Evolutionary conservation across 2,888 invertebrate species (phyloP).

Genomic region (Torymus aiolomorphi): DNA sequence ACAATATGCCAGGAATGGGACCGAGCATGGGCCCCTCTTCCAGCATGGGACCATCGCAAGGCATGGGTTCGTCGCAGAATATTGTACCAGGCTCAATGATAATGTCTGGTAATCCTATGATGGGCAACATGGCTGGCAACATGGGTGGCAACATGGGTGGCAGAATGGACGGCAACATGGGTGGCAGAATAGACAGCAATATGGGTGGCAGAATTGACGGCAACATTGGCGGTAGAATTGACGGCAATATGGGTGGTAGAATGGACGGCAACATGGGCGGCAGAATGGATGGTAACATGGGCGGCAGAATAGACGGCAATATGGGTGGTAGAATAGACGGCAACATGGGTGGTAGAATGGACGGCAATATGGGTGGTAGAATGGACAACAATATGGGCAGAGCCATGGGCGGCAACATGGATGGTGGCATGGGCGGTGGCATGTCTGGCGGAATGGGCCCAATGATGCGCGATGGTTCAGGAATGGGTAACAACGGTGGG

Average conservation of each 20-base stretch:
- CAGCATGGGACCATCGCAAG: constrained; percentile 12
- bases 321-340: too few species aligned
- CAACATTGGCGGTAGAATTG: too few species aligned
- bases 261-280: too few species aligned
- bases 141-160: too few species aligned
- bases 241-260: too few species aligned
- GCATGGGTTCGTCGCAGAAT: background rate
- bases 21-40: background rate
- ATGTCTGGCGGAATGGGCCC: constrained; percentile 18
- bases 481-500: constrained; percentile 65
- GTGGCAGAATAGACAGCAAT: too few species aligned
- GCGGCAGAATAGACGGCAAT: too few species aligned
- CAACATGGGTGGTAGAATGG: too few species aligned
- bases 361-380: too few species aligned
- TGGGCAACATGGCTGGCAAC: constrained; percentile 13
- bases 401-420: constrained; percentile 67
- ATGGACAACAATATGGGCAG: background rate
- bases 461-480: constrained; percentile 74
- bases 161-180: too few species aligned
- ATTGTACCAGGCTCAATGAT: constrained; percentile 46
- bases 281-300: too few species aligned
- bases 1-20: constrained; percentile 51
- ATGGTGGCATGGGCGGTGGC: constrained; percentile 62
- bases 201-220: too few species aligned
- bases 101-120: constrained; percentile 52